Evolutionary conservation across 2,113 vertebrate species (phyloP).

Genomic region (Nibea albiflora): DNA sequence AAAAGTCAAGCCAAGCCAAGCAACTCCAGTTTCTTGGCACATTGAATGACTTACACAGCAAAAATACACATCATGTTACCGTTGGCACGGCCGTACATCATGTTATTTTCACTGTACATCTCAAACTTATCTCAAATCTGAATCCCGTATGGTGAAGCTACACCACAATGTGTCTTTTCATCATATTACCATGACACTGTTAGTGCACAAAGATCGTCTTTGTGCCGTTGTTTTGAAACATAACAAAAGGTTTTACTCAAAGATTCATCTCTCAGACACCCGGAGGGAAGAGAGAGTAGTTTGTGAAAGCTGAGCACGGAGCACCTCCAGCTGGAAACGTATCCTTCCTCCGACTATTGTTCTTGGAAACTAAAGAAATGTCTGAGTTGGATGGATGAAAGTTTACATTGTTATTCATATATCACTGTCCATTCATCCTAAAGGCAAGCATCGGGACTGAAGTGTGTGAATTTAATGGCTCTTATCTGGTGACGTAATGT

Average conservation of each 20-base stretch:
- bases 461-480: conserved; percentile 1
- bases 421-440: background rate
- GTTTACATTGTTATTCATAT: background rate
- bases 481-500: background rate
- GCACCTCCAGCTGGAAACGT: conserved; percentile 11
- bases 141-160: too few relatives aligned
- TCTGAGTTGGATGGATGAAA: background rate
- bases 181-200: background rate
- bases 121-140: background rate
- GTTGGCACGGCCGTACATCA: background rate
- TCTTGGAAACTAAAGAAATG: background rate
- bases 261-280: background rate
- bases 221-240: background rate
- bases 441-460: background rate
- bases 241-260: background rate
- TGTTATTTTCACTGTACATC: background rate
- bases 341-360: conserved; percentile 3
- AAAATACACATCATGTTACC: background rate
- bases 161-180: too few relatives aligned
- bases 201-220: background rate
- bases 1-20: too few relatives aligned
- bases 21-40: too few relatives aligned
- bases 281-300: background rate
- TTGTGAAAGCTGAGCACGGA: conserved; percentile 22
- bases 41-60: too few relatives aligned